Percentiles rank a stretch among this genome's conserved stretches.
phyloP scores from a whole-genome alignment of 2,113 vertebrate genomes.

The Gnathochromis pfefferi region DNA sequence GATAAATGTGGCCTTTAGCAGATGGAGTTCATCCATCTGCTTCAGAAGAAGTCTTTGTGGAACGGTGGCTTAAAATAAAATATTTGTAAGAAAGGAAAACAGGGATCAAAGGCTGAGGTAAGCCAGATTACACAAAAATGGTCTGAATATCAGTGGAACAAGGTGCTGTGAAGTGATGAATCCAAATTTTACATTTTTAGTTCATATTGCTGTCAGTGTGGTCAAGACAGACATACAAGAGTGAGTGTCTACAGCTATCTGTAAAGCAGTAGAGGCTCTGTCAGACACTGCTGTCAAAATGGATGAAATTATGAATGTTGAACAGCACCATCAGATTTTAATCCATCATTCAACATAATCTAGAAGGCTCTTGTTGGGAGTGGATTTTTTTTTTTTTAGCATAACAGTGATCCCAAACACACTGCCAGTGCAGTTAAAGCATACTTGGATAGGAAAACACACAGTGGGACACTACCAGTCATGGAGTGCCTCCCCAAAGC shows the following conservation, averaged over 20 bases:
- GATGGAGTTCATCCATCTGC: not conserved
- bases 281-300: accelerated
- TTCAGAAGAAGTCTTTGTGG: not conserved
- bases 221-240: not conserved
- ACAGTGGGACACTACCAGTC: not conserved
- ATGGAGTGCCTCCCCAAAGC: not conserved
- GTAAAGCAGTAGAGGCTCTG: not conserved
- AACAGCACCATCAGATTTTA: not conserved
- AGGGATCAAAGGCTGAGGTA: not conserved
- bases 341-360: not conserved
- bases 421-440: not conserved
- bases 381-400: not conserved
- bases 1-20: not conserved
- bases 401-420: not conserved
- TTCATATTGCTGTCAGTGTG: not conserved
- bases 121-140: not conserved
- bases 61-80: not conserved
- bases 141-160: not conserved
- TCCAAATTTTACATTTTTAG: not conserved
- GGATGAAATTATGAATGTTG: not conserved
- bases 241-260: not conserved
- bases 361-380: not conserved
- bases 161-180: not conserved
- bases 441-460: not conserved
- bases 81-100: not conserved